Evolutionary conservation across 1,140 invertebrate species (phyloP).

Genomic region (Orchestia grillus): DNA sequence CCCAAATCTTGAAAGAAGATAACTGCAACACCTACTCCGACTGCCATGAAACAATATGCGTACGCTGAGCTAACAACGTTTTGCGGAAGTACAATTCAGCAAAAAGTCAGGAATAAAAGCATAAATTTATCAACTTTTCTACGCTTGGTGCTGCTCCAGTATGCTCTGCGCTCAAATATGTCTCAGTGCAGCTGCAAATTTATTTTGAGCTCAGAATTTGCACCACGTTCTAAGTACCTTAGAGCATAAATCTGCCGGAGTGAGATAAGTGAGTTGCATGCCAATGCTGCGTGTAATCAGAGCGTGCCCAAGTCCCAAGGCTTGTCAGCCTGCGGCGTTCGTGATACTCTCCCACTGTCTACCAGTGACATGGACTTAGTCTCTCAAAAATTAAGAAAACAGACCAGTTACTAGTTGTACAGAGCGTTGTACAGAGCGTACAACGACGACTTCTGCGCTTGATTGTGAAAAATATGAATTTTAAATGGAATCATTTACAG

Average conservation of each 20-base stretch:
- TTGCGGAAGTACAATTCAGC: too few species aligned
- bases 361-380: background rate
- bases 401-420: too few species aligned
- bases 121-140: background rate
- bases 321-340: background rate
- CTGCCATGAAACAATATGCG: too few species aligned
- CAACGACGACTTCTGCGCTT: too few species aligned
- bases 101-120: too few species aligned
- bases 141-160: background rate
- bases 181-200: background rate
- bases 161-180: background rate
- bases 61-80: too few species aligned
- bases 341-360: background rate
- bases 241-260: background rate
- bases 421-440: too few species aligned
- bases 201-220: too few species aligned
- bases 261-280: background rate
- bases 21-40: too few species aligned
- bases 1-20: too few species aligned
- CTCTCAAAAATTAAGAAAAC: too few species aligned
- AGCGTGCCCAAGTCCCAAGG: background rate
- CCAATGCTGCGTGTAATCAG: background rate
- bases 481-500: background rate
- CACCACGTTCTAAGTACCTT: background rate
- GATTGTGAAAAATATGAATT: too few species aligned